These are phyloP conservation scores for Synergus itoensis DNA, from an alignment of 2,888 invertebrate species.

Conservation along the genomic window DNA sequence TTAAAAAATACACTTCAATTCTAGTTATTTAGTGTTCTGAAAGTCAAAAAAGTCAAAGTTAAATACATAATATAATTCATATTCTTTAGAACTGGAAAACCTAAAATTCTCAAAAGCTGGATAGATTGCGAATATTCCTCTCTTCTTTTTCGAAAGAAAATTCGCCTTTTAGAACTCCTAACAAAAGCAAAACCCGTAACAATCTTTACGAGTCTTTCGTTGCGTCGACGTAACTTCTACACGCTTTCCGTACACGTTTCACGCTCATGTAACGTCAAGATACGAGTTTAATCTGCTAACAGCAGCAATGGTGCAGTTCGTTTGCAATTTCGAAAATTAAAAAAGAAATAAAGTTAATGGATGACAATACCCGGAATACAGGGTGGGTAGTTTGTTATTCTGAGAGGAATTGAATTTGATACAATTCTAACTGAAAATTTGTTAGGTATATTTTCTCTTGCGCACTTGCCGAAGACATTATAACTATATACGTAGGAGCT, in stretches of 20 bases:
- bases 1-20: too few relatives aligned
- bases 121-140: too few relatives aligned
- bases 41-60: too few relatives aligned
- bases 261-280: conserved; percentile 56
- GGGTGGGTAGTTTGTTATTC: not conserved
- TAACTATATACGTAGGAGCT: not conserved
- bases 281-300: conserved; percentile 73
- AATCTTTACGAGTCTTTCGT: conserved; percentile 67
- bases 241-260: conserved; percentile 62
- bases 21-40: too few relatives aligned
- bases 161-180: not conserved
- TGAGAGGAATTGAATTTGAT: not conserved
- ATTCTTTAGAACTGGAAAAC: too few relatives aligned
- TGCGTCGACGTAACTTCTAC: conserved; percentile 64
- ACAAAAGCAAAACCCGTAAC: conserved; percentile 61
- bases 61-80: too few relatives aligned
- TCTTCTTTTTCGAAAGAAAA: not conserved
- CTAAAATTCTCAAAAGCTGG: not conserved
- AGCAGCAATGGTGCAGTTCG: conserved; percentile 63
- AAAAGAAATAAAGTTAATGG: conserved; percentile 43
- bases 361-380: not conserved
- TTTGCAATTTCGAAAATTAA: conserved; percentile 69
- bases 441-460: not conserved
- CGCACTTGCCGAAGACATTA: not conserved
- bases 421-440: not conserved